Percentiles rank a stretch among this genome's conserved stretches.
phyloP scores from a whole-genome alignment of 2,797 vertebrate species.

The Pantherophis alleghaniensis region DNA sequence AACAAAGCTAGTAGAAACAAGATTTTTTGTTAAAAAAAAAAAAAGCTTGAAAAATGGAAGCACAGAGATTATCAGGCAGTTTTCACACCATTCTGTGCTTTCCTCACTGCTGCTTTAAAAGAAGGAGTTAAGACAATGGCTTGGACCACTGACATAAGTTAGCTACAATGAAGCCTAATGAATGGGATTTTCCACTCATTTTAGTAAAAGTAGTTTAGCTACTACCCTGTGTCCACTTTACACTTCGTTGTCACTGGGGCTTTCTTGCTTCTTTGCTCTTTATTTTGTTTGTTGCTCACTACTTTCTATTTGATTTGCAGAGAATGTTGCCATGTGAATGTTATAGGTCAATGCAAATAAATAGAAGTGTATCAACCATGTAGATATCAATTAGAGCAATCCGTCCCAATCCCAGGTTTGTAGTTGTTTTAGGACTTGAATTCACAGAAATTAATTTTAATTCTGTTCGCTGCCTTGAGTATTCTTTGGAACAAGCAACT shows the following conservation, averaged over 20 bases:
- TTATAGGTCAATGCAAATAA: background rate
- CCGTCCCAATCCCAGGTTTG: background rate
- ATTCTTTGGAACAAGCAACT: background rate
- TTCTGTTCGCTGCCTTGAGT: background rate
- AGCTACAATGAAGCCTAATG: background rate
- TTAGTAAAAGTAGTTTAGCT: background rate
- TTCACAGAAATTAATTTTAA: background rate
- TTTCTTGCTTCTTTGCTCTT: background rate
- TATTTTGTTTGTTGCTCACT: background rate
- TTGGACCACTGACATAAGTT: background rate
- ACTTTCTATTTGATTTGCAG: background rate
- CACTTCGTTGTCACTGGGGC: background rate
- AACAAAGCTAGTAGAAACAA: background rate
- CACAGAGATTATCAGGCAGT: background rate
- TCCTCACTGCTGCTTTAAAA: background rate
- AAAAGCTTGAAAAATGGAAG: background rate
- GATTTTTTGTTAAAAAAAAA: background rate
- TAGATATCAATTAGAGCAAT: background rate
- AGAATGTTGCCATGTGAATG: background rate
- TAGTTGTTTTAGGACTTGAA: background rate
- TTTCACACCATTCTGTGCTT: background rate
- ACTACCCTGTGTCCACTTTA: background rate
- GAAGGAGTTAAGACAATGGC: background rate
- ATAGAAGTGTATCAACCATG: background rate
- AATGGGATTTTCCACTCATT: background rate